A percentile compares a stretch with the other conserved stretches of the same genome.
Conservation (phyloP, 2,888 invertebrate species). For the Drosophila demipolita region DNA sequence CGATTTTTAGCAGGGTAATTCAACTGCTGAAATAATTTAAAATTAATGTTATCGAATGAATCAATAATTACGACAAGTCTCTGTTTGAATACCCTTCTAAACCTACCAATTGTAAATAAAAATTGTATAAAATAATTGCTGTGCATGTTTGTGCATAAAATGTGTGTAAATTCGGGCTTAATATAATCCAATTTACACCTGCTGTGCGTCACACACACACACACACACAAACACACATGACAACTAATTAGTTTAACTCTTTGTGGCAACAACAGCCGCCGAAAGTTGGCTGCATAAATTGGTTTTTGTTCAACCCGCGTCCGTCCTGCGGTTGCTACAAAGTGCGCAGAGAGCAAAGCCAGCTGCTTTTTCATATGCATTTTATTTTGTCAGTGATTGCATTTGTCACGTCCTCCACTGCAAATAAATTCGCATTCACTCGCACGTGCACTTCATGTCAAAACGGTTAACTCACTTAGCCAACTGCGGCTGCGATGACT, state of each 20-base stretch:
- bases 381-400: conserved; percentile 20
- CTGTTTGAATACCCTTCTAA: neutral
- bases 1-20: conserved; percentile 40
- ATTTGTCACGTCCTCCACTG: conserved; percentile 49
- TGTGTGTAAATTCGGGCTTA: neutral
- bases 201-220: neutral
- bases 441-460: conserved; percentile 65
- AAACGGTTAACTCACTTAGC: conserved; percentile 55
- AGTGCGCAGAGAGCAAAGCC: neutral
- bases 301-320: conserved; percentile 27
- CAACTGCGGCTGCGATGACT: neutral
- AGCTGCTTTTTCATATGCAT: neutral
- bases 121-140: neutral
- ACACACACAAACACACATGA: neutral
- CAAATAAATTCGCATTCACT: conserved; percentile 44
- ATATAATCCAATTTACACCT: conserved; percentile 4
- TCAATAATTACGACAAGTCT: neutral
- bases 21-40: conserved; percentile 17
- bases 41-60: conserved; percentile 6
- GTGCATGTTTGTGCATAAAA: neutral
- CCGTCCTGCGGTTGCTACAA: conserved; percentile 19
- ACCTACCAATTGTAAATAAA: too few relatives aligned
- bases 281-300: conserved; percentile 50
- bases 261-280: conserved; percentile 7
- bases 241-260: conserved; percentile 11